phyloP scores from a whole-genome alignment of 2,888 invertebrate genomes.

The Noctuana brunneofusca region DNA sequence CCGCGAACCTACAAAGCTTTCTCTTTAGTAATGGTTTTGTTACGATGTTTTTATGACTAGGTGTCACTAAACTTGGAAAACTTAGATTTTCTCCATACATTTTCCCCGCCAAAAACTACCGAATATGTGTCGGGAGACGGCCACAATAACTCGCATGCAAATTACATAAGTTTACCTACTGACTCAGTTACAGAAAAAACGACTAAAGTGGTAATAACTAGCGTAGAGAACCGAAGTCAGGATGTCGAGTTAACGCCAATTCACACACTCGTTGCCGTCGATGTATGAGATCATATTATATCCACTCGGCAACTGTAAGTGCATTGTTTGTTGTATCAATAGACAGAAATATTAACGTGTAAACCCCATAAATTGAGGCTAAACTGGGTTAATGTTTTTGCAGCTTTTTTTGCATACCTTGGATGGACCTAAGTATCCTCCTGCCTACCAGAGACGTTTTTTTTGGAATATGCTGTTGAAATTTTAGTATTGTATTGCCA shows the following conservation, averaged over 20 bases:
- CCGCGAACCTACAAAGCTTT: no score
- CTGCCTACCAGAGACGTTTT: neutral
- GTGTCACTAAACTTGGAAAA: no score
- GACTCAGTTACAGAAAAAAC: constrained; percentile 29
- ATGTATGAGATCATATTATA: constrained; percentile 60
- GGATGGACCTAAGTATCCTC: no score
- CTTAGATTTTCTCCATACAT: neutral
- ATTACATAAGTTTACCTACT: constrained; percentile 7
- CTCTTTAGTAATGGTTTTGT: no score
- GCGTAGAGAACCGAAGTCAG: constrained; percentile 41
- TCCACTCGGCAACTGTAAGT: constrained; percentile 29
- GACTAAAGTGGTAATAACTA: constrained; percentile 23
- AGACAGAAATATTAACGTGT: constrained; percentile 38
- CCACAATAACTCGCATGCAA: neutral
- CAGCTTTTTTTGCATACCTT: neutral
- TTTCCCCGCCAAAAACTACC: neutral
- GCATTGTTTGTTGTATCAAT: constrained; percentile 40
- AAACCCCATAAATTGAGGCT: neutral
- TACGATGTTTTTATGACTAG: no score
- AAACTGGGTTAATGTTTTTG: neutral
- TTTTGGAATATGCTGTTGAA: neutral
- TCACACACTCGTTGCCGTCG: constrained; percentile 57
- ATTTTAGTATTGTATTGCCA: neutral
- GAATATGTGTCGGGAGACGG: neutral
- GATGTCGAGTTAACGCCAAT: constrained; percentile 62